phyloP scores from a whole-genome alignment of 2,888 invertebrate species.

The Ormyrus thymus region DNA sequence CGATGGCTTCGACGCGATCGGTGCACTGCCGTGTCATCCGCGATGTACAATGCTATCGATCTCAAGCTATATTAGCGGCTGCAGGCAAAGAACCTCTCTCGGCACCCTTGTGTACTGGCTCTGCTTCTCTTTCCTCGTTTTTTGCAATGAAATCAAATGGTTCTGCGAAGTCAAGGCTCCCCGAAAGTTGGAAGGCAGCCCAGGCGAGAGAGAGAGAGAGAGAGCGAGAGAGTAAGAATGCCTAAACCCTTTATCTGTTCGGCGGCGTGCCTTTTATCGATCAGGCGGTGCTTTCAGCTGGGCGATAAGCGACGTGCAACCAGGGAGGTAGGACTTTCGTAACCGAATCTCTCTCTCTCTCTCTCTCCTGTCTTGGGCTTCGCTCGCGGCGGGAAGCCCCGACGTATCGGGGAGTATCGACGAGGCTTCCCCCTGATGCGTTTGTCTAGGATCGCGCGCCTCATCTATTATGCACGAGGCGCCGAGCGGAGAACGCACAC shows the following conservation, averaged over 20 bases:
- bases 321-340: slow-evolving; percentile 38
- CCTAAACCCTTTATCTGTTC: no score
- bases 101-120: neutral
- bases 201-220: no score
- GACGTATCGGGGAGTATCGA: slow-evolving; percentile 59
- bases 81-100: neutral
- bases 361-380: slow-evolving; percentile 58
- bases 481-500: neutral
- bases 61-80: slow-evolving; percentile 24
- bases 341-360: slow-evolving; percentile 44
- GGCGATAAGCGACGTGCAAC: no score
- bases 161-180: no score
- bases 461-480: slow-evolving; percentile 23
- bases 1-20: slow-evolving; percentile 24
- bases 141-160: no score
- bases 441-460: slow-evolving; percentile 57
- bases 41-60: slow-evolving; percentile 45
- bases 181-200: no score
- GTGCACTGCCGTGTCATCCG: slow-evolving; percentile 43
- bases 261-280: no score
- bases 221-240: no score
- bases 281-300: no score
- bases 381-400: slow-evolving; percentile 63
- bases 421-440: slow-evolving; percentile 65
- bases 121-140: neutral